These are phyloP conservation scores for Drosophila aldrichi DNA, from an alignment of 2,888 invertebrate species.

Conservation along the genomic window DNA sequence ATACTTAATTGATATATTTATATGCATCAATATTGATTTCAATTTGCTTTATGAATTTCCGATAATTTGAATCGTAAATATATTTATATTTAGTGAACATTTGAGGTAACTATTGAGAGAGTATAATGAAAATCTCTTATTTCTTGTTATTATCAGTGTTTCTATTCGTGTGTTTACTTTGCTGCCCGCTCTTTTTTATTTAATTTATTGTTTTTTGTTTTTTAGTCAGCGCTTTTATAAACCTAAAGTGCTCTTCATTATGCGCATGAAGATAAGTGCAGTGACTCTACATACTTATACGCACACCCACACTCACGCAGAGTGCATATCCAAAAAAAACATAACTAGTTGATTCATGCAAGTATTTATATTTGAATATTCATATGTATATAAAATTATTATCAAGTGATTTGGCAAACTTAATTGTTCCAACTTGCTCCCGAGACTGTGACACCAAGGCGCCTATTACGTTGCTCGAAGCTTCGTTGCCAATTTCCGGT, in stretches of 20 bases:
- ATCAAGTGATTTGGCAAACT: background rate
- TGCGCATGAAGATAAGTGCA: too few relatives aligned
- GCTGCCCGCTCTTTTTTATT: too few relatives aligned
- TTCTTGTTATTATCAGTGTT: too few relatives aligned
- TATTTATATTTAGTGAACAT: background rate
- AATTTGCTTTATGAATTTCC: background rate
- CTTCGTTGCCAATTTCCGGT: background rate
- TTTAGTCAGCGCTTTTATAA: too few relatives aligned
- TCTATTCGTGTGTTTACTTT: too few relatives aligned
- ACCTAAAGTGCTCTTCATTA: too few relatives aligned
- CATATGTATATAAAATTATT: background rate
- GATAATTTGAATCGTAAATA: constrained; percentile 4
- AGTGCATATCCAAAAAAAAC: background rate
- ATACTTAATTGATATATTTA: constrained; percentile 26
- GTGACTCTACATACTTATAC: too few relatives aligned
- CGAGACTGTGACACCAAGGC: background rate
- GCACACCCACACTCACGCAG: too few relatives aligned
- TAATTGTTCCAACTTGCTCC: background rate
- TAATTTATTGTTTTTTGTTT: too few relatives aligned
- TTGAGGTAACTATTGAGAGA: background rate
- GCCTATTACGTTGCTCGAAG: background rate
- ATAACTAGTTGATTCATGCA: background rate
- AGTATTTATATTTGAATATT: background rate
- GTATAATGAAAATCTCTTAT: too few relatives aligned
- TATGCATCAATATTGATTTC: constrained; percentile 8